A percentile compares a stretch with the other conserved stretches of the same genome.
These are phyloP conservation scores for Hyperoplus lanceolatus DNA, from an alignment of 2,797 vertebrate species.

Conservation along the genomic window DNA sequence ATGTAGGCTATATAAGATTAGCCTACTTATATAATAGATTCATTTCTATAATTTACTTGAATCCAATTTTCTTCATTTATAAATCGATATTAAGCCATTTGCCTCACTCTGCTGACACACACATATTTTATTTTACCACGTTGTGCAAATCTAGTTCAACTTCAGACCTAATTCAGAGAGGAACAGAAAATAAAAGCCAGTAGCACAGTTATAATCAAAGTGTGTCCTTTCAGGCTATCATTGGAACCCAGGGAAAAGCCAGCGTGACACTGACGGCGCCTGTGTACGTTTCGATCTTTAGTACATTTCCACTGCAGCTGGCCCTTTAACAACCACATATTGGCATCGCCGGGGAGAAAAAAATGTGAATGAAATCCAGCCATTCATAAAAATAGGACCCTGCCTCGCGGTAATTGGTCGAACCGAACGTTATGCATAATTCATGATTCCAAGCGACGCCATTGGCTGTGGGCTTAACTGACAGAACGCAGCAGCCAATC, in stretches of 20 bases:
- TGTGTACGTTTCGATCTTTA: conserved; percentile 4
- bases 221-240: conserved; percentile 18
- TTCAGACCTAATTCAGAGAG: not conserved
- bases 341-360: conserved; percentile 54
- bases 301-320: conserved; percentile 58
- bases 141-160: conserved; percentile 1
- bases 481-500: conserved; percentile 72
- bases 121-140: not conserved
- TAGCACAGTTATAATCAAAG: conserved; percentile 1
- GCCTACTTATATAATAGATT: not conserved
- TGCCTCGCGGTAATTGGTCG: conserved; percentile 75
- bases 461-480: conserved; percentile 77
- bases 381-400: conserved; percentile 89
- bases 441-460: not conserved
- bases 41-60: not conserved
- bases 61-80: not conserved
- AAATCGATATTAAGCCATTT: not conserved
- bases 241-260: conserved; percentile 9
- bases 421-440: conserved; percentile 61
- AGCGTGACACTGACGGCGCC: not conserved
- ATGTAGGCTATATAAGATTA: not conserved
- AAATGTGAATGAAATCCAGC: conserved; percentile 88
- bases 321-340: conserved; percentile 80
- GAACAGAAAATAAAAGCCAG: not conserved
- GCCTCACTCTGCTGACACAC: not conserved